Evolutionary conservation across 2,797 vertebrate genomes (phyloP), one percentile per base, ranked within the genome.

Genomic region (Brachyalestes nurse): DNA sequence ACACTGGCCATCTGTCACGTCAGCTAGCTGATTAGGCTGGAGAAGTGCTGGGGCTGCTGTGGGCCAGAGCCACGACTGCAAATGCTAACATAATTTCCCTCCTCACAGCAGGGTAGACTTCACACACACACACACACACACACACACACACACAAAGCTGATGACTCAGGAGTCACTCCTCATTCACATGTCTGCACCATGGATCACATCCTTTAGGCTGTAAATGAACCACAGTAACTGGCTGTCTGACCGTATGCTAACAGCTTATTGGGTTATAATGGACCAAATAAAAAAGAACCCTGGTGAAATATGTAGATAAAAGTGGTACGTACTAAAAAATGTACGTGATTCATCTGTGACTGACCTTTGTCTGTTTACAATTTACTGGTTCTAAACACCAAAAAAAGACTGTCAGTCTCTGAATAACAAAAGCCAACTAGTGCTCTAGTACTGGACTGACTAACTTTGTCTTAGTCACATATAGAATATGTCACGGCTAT

Each of bases 1-100:
- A 77, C 69, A 58, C 38, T 38, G 12, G 38, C 69, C 75, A 73
- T 82, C 74, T 82, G 67, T 72, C 67, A 51, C 38, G 49, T 55
- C 38, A 64, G 40, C 38, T n/a, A 75, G 47, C 60, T 42, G 51
- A 55, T 62, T 23, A 64, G 57, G 13, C 66, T 25, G 40, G 55
- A 53, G 45, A n/a, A 53, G 17, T 62, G 23, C 57, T 70, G 53
- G 14, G 16, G 17, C 72, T 73, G 80, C 47, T 82, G 58, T 72
- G 45, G 12, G 47, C n/a, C 53, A 81, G 16, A 75, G 19, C 21
- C 61, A n/a, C 6, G 34, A n/a, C 79, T 45, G 28, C 64, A 80
- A 40, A 69, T 66, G 23, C 64, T 69, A 65, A 62, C 17, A 16
- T 53, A 60, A 71, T 45, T 55, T 76, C 34, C 53, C 17, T 62